Evolutionary conservation across 2,888 invertebrate genomes (phyloP).

Genomic region (Esperia sulphurella): DNA sequence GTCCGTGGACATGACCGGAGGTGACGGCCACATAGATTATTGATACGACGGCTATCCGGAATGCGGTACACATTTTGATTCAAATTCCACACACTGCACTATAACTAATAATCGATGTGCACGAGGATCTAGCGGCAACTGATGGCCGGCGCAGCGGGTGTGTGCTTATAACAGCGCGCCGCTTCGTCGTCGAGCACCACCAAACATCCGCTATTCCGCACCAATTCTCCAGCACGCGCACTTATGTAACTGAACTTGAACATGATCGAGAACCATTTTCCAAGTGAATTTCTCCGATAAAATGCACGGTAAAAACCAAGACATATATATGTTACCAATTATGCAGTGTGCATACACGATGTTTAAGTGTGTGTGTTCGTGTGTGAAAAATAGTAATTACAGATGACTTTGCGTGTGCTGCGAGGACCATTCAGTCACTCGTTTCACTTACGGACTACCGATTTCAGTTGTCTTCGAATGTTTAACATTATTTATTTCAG

Average conservation of each 20-base stretch:
- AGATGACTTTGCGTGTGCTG: slow-evolving; percentile 50
- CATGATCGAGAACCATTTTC: slow-evolving; percentile 77
- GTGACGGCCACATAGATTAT: slow-evolving; percentile 63
- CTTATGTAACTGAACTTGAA: slow-evolving; percentile 80
- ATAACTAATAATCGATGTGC: slow-evolving; percentile 59
- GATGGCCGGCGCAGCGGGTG: slow-evolving; percentile 59
- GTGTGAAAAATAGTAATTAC: slow-evolving; percentile 53
- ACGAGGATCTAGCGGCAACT: slow-evolving; percentile 68
- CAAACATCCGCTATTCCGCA: slow-evolving; percentile 80
- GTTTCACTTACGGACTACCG: slow-evolving; percentile 55
- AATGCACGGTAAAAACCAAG: slow-evolving; percentile 73
- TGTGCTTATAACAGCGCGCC: slow-evolving; percentile 75
- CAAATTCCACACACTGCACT: slow-evolving; percentile 60
- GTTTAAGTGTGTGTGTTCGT: slow-evolving; percentile 48
- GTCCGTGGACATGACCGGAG: slow-evolving; percentile 63
- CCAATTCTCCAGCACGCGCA: slow-evolving; percentile 75
- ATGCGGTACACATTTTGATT: slow-evolving; percentile 64
- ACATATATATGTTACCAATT: slow-evolving; percentile 60
- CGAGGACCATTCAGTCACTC: slow-evolving; percentile 47
- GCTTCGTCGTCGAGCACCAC: slow-evolving; percentile 71
- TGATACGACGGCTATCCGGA: slow-evolving; percentile 69
- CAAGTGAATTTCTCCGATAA: slow-evolving; percentile 79
- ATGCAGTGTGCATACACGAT: slow-evolving; percentile 35
- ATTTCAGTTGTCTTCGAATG: slow-evolving; percentile 31
- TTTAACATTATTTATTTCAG: slow-evolving; percentile 29